Conservation (phyloP, 2,113 vertebrate genomes). For the Macrotis lagotis region DNA sequence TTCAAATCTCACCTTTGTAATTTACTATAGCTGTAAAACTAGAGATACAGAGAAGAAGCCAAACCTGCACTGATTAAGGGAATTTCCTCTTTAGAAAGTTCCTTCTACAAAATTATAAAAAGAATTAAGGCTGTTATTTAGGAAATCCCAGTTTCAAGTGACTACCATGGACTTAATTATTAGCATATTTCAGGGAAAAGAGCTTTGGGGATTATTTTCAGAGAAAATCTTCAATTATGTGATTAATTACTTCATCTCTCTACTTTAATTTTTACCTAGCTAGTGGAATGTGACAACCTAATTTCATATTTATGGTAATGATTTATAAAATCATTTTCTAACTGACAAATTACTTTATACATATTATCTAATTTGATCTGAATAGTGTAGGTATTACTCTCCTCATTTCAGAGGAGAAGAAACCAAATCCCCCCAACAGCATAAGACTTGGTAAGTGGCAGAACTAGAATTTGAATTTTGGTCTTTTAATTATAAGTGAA, state of each 20-base stretch:
- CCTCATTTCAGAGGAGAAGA: background rate
- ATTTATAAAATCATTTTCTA: background rate
- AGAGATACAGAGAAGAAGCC: background rate
- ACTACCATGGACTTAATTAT: background rate
- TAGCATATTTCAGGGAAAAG: background rate
- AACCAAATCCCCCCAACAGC: background rate
- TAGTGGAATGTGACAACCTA: background rate
- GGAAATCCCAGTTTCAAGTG: background rate
- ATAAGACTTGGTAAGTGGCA: background rate
- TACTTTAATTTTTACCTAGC: background rate
- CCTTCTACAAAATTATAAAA: background rate
- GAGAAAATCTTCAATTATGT: background rate
- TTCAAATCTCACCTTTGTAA: constrained; percentile 2
- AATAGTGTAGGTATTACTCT: background rate
- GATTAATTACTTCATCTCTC: background rate
- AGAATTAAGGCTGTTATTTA: background rate
- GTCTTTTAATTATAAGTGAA: background rate
- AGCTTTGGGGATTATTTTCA: background rate
- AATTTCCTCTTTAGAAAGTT: background rate
- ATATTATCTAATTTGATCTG: background rate
- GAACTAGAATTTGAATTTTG: background rate
- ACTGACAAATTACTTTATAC: background rate
- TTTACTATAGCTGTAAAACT: background rate
- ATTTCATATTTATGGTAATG: background rate
- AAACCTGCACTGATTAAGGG: background rate